phyloP scores from a whole-genome alignment of 2,888 invertebrate genomes.

The Ennomos erosarius region DNA sequence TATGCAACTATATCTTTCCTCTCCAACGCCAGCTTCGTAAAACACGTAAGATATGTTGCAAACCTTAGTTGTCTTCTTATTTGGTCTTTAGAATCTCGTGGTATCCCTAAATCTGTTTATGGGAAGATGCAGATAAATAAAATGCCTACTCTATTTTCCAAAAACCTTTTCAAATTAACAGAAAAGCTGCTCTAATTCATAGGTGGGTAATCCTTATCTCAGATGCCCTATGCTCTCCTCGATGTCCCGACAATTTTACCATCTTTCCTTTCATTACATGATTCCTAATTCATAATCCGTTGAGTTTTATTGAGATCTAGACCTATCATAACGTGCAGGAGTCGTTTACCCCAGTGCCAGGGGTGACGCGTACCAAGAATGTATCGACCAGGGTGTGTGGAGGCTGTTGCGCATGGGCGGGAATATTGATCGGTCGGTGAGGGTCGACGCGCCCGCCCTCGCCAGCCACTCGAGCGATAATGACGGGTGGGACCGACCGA shows the following conservation, averaged over 20 bases:
- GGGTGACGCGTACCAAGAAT: conserved; percentile 64
- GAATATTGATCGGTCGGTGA: conserved; percentile 52
- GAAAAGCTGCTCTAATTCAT: background rate
- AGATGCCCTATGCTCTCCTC: background rate
- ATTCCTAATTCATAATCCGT: conserved; percentile 26
- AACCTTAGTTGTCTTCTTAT: no score
- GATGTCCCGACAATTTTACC: background rate
- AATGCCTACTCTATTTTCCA: background rate
- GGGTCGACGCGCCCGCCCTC: conserved; percentile 50
- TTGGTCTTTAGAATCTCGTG: no score
- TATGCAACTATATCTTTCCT: no score
- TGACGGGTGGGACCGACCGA: conserved; percentile 27
- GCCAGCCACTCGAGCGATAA: conserved; percentile 17
- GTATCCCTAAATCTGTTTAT: no score
- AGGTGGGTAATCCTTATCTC: background rate
- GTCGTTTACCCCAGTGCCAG: conserved; percentile 70
- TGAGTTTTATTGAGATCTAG: conserved; percentile 48
- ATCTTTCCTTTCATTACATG: conserved; percentile 6
- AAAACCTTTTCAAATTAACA: conserved; percentile 3
- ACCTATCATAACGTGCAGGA: conserved; percentile 78
- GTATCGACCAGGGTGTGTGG: conserved; percentile 53
- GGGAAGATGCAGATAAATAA: background rate
- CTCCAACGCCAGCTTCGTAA: no score
- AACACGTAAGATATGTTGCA: no score
- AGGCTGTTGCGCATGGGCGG: conserved; percentile 57